Conservation (phyloP, 2,888 invertebrate species). For the Eupithecia abbreviata region DNA sequence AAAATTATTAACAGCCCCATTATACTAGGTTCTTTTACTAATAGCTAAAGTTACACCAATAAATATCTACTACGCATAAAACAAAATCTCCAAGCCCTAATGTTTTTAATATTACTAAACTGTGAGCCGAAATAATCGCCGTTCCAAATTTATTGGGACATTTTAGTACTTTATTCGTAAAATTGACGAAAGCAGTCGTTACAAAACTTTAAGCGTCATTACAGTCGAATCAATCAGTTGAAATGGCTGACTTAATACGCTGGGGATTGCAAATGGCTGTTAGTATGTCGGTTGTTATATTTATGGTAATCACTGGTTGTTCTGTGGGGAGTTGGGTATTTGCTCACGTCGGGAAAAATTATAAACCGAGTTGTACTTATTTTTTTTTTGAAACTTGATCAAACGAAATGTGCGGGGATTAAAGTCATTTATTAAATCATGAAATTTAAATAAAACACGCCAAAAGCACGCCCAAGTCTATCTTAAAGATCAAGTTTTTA, state of each 20-base stretch:
- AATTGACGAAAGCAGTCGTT: conserved; percentile 72
- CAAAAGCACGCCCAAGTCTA: too few relatives aligned
- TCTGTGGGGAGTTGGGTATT: conserved; percentile 10
- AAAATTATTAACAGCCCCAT: not conserved
- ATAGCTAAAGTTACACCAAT: conserved; percentile 31
- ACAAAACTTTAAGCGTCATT: conserved; percentile 74
- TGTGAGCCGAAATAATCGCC: conserved; percentile 68
- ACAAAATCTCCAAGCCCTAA: conserved; percentile 56
- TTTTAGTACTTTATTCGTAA: conserved; percentile 67
- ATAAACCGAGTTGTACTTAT: not conserved
- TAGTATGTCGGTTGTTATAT: conserved; percentile 58
- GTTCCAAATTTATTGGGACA: conserved; percentile 67
- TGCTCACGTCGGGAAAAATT: not conserved
- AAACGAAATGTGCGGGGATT: too few relatives aligned
- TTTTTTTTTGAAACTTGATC: too few relatives aligned
- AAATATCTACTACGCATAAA: conserved; percentile 55
- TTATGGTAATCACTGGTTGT: conserved; percentile 63
- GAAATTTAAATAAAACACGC: too few relatives aligned
- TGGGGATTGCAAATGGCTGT: conserved; percentile 52
- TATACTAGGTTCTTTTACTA: not conserved
- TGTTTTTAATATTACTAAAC: conserved; percentile 57
- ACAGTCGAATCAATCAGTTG: conserved; percentile 76
- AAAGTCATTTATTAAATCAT: too few relatives aligned
- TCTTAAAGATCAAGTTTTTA: too few relatives aligned
- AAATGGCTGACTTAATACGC: conserved; percentile 62